phyloP scores from a whole-genome alignment of 2,113 vertebrate species.

The Lontra canadensis region DNA sequence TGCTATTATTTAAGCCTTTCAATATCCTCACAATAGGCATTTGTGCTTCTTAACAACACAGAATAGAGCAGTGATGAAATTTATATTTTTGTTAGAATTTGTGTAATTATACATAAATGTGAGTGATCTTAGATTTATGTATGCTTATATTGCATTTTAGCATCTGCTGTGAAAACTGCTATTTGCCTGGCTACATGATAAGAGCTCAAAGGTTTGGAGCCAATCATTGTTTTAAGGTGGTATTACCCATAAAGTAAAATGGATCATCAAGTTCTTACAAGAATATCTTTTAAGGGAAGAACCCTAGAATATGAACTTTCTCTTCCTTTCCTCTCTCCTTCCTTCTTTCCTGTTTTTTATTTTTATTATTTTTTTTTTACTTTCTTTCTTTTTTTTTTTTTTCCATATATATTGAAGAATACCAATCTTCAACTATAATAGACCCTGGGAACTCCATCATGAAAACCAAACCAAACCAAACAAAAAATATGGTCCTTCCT shows the following conservation, averaged over 20 bases:
- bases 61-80: not conserved
- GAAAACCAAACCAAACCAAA: not conserved
- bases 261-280: not conserved
- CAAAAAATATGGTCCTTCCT: not conserved
- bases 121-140: not conserved
- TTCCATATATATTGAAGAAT: not conserved
- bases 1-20: not conserved
- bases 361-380: no score
- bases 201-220: not conserved
- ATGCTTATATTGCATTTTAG: not conserved
- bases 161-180: not conserved
- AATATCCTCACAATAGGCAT: not conserved
- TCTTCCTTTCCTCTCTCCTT: not conserved
- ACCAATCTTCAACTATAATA: not conserved
- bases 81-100: not conserved
- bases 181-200: not conserved
- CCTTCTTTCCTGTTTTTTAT: not conserved
- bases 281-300: not conserved
- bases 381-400: not conserved
- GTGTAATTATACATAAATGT: not conserved
- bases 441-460: not conserved
- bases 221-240: not conserved
- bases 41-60: not conserved
- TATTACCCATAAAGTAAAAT: not conserved
- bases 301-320: not conserved